These are phyloP conservation scores for Tenthredo notha DNA, from an alignment of 2,888 invertebrate genomes.

Conservation along the genomic window DNA sequence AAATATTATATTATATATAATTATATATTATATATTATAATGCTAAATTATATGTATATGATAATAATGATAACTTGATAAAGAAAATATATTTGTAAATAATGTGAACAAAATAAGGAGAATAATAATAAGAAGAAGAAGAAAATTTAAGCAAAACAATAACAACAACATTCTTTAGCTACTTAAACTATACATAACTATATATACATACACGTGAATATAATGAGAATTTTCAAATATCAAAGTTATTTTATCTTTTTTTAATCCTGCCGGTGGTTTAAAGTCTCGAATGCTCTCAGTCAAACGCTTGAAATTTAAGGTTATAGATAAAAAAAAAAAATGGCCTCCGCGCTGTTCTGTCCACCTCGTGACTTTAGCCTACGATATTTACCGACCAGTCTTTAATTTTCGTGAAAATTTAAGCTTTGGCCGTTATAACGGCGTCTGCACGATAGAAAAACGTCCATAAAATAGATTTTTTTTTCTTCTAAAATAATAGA, in stretches of 20 bases:
- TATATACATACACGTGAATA: not conserved
- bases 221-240: not conserved
- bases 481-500: not conserved
- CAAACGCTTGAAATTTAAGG: not conserved
- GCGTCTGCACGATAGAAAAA: not conserved
- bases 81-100: constrained; percentile 45
- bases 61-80: constrained; percentile 1
- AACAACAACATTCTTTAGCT: constrained; percentile 20
- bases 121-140: not conserved
- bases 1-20: not conserved
- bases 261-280: not conserved
- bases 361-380: constrained; percentile 21
- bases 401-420: not conserved
- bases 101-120: constrained; percentile 15
- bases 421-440: not conserved
- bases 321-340: not conserved
- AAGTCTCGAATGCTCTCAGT: not conserved
- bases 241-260: not conserved
- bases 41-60: constrained; percentile 1
- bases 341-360: not conserved
- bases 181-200: not conserved
- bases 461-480: constrained; percentile 7
- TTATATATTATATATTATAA: not conserved
- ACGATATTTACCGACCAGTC: not conserved
- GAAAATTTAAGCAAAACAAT: not conserved